Conservation (phyloP, 53 echinoderm and acorn worm species). For the Stichopus horrens region DNA sequence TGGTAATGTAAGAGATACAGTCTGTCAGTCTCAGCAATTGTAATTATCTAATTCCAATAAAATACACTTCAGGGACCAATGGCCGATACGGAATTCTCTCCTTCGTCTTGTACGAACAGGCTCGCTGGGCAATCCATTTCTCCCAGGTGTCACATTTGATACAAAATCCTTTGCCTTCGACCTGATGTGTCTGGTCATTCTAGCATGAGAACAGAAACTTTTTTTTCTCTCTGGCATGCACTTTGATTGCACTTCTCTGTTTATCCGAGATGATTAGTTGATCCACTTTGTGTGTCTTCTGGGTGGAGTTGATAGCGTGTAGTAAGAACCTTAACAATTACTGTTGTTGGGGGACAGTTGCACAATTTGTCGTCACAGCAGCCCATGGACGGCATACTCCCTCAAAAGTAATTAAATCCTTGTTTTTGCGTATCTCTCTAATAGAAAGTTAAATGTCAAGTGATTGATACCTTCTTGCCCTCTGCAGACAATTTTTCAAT, state of each 20-base stretch:
- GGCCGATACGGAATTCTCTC: no score
- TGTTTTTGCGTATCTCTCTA: background rate
- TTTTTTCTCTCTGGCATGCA: background rate
- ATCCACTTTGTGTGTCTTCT: background rate
- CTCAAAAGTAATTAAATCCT: conserved; percentile 1
- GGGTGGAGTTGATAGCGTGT: background rate
- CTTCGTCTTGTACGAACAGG: no score
- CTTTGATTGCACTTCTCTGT: background rate
- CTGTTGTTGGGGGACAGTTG: background rate
- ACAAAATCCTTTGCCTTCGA: no score
- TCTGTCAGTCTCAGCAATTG: no score
- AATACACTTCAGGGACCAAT: no score
- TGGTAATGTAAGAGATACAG: no score
- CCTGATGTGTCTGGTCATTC: no score
- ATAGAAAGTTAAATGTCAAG: background rate
- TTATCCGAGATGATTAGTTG: background rate
- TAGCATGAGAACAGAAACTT: no score
- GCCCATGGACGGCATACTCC: background rate
- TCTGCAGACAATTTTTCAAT: background rate
- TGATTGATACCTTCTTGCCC: conserved; percentile 2
- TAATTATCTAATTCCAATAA: no score
- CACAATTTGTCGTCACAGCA: background rate
- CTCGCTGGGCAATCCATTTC: no score
- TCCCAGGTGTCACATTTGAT: no score
- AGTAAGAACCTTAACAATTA: background rate